phyloP scores from a whole-genome alignment of 2,888 invertebrate species.

The Monoplex corrugatus region DNA sequence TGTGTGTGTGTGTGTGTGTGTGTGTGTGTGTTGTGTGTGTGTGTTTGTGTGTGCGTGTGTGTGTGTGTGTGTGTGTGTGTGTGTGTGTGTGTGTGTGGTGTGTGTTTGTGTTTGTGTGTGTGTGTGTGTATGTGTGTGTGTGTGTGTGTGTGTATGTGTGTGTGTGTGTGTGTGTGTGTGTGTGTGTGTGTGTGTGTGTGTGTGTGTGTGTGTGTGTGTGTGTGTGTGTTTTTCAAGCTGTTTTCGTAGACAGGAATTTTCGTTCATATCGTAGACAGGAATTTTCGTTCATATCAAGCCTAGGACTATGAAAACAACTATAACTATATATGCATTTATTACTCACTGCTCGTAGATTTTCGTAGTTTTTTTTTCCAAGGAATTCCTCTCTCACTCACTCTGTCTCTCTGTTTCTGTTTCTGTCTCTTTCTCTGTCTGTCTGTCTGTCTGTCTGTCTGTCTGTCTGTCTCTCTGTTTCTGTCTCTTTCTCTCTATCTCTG shows the following conservation, averaged over 20 bases:
- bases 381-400: neutral
- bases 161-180: neutral
- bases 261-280: too few species aligned
- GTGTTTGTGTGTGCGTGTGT: neutral
- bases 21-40: too few species aligned
- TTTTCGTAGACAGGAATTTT: too few species aligned
- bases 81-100: conserved; percentile 29
- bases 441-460: neutral
- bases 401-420: neutral
- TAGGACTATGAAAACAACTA: too few species aligned
- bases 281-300: too few species aligned
- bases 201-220: neutral
- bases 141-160: neutral
- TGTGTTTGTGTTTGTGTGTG: neutral
- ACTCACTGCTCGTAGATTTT: too few species aligned
- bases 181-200: neutral
- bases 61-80: conserved; percentile 6
- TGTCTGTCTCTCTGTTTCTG: neutral
- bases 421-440: neutral
- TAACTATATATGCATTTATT: too few species aligned
- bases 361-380: too few species aligned
- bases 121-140: conserved; percentile 20
- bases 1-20: conserved; percentile 17
- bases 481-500: too few species aligned
- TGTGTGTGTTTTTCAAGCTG: too few species aligned